Percentiles rank a stretch among this genome's conserved stretches.
phyloP scores from a whole-genome alignment of 2,113 vertebrate species.

The Phocoena sinus region DNA sequence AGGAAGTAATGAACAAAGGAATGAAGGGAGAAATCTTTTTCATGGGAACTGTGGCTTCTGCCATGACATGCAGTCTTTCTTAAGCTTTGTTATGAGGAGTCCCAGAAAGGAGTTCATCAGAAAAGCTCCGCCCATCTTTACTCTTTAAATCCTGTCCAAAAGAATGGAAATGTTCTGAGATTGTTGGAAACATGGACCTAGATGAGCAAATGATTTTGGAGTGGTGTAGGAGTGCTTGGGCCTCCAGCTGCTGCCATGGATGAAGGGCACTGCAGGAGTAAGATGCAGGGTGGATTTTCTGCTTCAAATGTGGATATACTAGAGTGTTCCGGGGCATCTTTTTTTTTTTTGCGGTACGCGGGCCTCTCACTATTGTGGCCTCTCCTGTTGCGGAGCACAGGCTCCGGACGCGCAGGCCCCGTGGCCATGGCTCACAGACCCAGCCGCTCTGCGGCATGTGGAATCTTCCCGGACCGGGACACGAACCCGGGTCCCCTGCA shows the following conservation, averaged over 20 bases:
- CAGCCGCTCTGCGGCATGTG: too few species aligned
- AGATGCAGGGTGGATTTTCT: background rate
- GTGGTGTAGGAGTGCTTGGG: background rate
- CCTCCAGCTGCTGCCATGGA: background rate
- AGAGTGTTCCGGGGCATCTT: fast-evolving
- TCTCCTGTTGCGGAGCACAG: too few species aligned
- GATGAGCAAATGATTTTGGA: background rate
- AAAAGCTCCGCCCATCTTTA: background rate
- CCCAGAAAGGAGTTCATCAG: background rate
- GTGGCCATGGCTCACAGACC: too few species aligned
- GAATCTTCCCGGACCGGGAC: too few species aligned
- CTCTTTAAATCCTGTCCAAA: background rate
- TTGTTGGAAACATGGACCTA: background rate
- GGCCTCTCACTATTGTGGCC: too few species aligned
- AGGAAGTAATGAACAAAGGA: background rate
- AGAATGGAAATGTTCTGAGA: background rate
- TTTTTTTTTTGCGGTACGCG: too few species aligned
- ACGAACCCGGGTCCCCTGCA: too few species aligned
- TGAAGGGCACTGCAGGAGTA: background rate
- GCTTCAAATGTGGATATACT: background rate
- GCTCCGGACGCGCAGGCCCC: too few species aligned
- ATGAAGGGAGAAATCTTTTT: background rate
- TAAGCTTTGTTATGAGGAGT: background rate
- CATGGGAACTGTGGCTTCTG: background rate
- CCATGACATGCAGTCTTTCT: background rate